Base-by-base conservation (phyloP, 2,888 invertebrate species). In the Aromia moschata region DNA sequence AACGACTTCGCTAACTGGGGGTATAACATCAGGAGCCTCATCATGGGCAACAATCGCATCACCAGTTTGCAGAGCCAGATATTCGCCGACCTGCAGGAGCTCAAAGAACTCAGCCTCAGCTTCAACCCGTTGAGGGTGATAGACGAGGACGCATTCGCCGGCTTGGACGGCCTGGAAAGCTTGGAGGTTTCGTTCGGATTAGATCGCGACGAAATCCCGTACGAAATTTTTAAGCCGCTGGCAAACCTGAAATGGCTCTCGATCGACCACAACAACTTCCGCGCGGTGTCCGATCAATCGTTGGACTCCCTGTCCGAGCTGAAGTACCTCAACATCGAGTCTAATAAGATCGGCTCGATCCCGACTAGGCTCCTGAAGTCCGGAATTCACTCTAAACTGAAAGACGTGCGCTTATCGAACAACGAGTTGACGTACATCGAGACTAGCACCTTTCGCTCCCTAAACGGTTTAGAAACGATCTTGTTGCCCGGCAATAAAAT, bases 41-140 rank as follows among this genome's bases (percentile, higher is more conserved):
- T 94, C 69, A 83, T 95, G 70, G 86, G 91, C 64, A 94, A 94
- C 81, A 95, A 95, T 79, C 87, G 91, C 78, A 88, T 95, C 67
- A 89, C 90, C 30, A 88, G 86, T 78, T 83, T 90, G 69, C 87
- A 87, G 74, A 84, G 87, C 65, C 87, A 87, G 72, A 86, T 91
- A 67, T 92, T 94, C 79, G 84, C 86, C 58, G 88, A 89, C 36
- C 85, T 91, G 49, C 87, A 87, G 65, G 87, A 90, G 68, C 85
- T 97, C 68, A 90, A 91, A 74, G 95, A 96, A 81, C 86, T 97
- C 65, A 93, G 93, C 81, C 83, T 97, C 67, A 95, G 95, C 77
- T 94, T 96, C 81, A 97, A 97, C 80, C 90, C 92, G 74, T 86
- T 97, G 64, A 88, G 89, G 70, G 89, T 90, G 74, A 86, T 96